phyloP scores from a whole-genome alignment of 2,888 invertebrate species.

The Thymelicus lineola region DNA sequence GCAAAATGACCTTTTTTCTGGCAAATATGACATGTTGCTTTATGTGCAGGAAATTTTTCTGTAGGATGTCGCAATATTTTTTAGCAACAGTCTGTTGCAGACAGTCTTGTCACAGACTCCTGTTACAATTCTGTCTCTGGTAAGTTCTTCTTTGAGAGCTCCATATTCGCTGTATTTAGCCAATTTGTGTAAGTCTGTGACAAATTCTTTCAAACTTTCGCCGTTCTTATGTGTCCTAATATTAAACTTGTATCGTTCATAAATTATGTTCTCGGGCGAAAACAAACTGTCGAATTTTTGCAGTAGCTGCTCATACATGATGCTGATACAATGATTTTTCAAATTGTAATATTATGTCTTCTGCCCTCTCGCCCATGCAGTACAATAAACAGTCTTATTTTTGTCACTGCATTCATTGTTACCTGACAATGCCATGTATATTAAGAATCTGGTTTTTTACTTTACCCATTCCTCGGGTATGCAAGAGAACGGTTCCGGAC shows the following conservation, averaged over 20 bases:
- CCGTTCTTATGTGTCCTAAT: background rate
- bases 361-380: background rate
- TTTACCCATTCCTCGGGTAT: background rate
- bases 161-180: background rate
- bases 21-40: background rate
- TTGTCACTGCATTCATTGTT: background rate
- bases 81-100: background rate
- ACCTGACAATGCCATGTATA: background rate
- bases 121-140: background rate
- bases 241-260: background rate
- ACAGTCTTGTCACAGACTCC: background rate
- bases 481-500: too few species aligned
- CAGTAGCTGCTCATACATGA: background rate
- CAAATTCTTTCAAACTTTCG: background rate
- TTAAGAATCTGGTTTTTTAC: background rate
- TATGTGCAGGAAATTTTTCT: background rate
- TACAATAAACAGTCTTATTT: conserved; percentile 2
- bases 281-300: background rate
- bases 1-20: background rate
- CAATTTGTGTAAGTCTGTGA: background rate
- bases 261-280: background rate
- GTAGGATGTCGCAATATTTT: background rate
- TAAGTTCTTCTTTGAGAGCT: background rate
- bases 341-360: background rate
- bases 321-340: background rate